These are phyloP conservation scores for Brienomyrus longianalis DNA, from an alignment of 2,113 vertebrate species.

Conservation along the genomic window DNA sequence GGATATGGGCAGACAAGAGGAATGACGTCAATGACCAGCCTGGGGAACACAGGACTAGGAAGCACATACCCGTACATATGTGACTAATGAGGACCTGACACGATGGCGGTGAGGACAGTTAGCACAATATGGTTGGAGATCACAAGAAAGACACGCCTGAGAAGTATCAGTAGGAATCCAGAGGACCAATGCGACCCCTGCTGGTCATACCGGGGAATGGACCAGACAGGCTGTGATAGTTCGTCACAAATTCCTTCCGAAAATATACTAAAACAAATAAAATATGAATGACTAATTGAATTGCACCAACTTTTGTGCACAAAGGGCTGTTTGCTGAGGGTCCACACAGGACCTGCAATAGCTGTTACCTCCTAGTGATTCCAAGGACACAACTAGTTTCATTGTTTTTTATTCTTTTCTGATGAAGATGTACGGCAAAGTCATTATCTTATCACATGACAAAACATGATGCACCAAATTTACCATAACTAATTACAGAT, in stretches of 20 bases:
- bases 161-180: background rate
- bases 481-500: slow-evolving; percentile 91
- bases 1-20: too few relatives aligned
- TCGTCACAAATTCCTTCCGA: background rate
- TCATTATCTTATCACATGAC: slow-evolving; percentile 88
- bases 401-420: slow-evolving; percentile 51
- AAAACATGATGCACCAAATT: slow-evolving; percentile 81
- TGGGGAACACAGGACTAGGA: too few relatives aligned
- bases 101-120: background rate
- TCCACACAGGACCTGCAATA: background rate
- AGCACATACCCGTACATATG: too few relatives aligned
- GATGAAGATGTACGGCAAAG: slow-evolving; percentile 85
- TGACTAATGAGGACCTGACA: background rate
- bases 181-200: background rate
- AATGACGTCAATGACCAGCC: too few relatives aligned
- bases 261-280: background rate
- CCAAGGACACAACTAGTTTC: background rate
- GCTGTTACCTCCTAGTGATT: background rate
- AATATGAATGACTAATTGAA: background rate
- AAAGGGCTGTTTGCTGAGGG: background rate
- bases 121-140: background rate
- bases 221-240: background rate
- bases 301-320: background rate
- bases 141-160: background rate
- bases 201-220: background rate